Conservation (phyloP, 2,797 vertebrate genomes). For the Sebastes trivittatus region DNA sequence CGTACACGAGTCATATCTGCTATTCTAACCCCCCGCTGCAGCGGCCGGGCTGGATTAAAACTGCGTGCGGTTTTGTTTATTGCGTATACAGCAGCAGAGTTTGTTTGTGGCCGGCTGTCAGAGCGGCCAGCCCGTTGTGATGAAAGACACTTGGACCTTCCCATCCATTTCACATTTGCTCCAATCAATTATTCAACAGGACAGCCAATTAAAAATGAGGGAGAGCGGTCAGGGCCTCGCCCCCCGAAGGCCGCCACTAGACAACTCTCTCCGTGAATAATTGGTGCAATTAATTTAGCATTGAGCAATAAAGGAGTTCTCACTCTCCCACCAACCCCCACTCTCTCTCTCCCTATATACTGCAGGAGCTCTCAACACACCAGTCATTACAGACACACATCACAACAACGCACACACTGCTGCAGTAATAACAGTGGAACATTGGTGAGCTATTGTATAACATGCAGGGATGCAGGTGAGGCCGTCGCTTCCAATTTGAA, state of each 20-base stretch:
- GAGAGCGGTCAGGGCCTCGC: conserved; percentile 82
- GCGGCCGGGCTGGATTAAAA: conserved; percentile 54
- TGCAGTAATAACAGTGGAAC: conserved; percentile 45
- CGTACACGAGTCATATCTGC: conserved; percentile 50
- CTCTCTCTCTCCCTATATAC: conserved; percentile 51
- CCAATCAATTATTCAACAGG: conserved; percentile 88
- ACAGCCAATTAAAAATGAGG: conserved; percentile 87
- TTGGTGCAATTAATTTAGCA: conserved; percentile 88
- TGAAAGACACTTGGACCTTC: conserved; percentile 85
- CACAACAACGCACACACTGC: conserved; percentile 58
- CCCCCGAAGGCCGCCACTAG: conserved; percentile 82
- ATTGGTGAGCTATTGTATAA: conserved; percentile 41
- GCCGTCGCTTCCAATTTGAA: conserved; percentile 1
- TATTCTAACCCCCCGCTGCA: conserved; percentile 60
- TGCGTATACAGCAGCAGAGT: conserved; percentile 75
- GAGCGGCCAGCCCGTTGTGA: conserved; percentile 76
- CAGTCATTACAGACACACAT: conserved; percentile 75
- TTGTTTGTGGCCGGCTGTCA: conserved; percentile 84
- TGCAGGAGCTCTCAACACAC: conserved; percentile 69
- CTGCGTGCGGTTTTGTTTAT: conserved; percentile 72
- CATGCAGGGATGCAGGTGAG: conserved; percentile 45
- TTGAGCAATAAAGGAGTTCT: conserved; percentile 83
- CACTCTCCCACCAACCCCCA: no score
- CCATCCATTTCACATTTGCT: conserved; percentile 86
- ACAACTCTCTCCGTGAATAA: conserved; percentile 86